Evolutionary conservation across 2,113 vertebrate species (phyloP).

Genomic region (Nestor notabilis): DNA sequence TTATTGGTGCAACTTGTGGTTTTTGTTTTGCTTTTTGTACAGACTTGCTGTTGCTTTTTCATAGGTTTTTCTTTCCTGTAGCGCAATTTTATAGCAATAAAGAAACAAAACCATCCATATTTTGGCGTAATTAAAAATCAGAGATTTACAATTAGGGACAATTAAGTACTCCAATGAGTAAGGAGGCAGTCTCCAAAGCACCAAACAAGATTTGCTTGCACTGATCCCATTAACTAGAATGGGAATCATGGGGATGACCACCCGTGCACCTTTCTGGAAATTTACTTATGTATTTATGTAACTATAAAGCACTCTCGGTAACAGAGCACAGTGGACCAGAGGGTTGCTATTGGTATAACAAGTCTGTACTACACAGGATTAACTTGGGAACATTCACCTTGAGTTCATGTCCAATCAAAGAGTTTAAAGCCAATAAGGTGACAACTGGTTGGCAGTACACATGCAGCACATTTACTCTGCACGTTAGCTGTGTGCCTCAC

Average conservation of each 20-base stretch:
- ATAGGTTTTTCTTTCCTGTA: neutral
- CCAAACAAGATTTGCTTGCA: neutral
- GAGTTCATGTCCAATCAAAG: constrained; percentile 60
- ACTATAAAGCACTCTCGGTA: neutral
- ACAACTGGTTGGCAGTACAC: constrained; percentile 52
- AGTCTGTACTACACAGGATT: constrained; percentile 64
- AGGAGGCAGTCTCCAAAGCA: neutral
- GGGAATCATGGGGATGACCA: neutral
- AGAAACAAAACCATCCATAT: neutral
- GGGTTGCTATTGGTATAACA: constrained; percentile 18
- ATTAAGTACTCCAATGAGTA: neutral
- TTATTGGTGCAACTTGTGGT: neutral
- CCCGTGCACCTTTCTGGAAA: neutral
- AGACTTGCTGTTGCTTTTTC: constrained; percentile 65
- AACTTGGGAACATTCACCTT: neutral
- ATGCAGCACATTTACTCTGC: constrained; percentile 66
- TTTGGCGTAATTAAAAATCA: neutral
- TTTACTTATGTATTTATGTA: neutral
- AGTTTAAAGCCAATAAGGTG: neutral
- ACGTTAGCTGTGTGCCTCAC: constrained; percentile 48
- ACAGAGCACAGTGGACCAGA: neutral
- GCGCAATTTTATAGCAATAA: neutral
- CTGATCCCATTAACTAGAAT: neutral
- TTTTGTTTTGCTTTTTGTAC: constrained; percentile 44
- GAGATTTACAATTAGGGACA: neutral